A percentile compares a stretch with the other conserved stretches of the same genome.
Conservation (phyloP, 2,113 vertebrate species). For the Prinia subflava region DNA sequence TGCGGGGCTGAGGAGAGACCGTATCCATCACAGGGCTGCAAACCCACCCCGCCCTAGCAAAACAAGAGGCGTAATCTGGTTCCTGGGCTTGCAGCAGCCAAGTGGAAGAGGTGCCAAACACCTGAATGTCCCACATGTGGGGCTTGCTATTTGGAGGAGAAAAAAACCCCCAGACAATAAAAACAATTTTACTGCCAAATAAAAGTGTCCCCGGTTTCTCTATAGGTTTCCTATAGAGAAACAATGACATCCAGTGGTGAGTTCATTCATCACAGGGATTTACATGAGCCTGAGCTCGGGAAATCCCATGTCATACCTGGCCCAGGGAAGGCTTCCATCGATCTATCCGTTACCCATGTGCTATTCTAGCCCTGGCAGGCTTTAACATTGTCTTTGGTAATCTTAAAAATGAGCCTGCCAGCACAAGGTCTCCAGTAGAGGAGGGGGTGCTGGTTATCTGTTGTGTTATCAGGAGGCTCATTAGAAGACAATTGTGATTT, state of each 20-base stretch:
- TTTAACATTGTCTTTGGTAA: not conserved
- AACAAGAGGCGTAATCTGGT: slow-evolving; percentile 18
- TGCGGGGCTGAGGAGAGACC: not conserved
- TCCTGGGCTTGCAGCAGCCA: slow-evolving; percentile 13
- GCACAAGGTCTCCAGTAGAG: not conserved
- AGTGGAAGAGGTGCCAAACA: slow-evolving; percentile 29
- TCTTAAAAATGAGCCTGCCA: not conserved
- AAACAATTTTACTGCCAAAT: slow-evolving; percentile 33
- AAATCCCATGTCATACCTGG: not conserved
- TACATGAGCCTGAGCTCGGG: not conserved
- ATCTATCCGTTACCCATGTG: not conserved
- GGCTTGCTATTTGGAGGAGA: not conserved
- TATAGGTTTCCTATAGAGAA: slow-evolving; percentile 57
- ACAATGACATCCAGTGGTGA: slow-evolving; percentile 76
- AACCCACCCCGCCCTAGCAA: slow-evolving; percentile 32
- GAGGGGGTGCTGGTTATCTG: not conserved
- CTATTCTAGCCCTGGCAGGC: not conserved
- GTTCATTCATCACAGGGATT: slow-evolving; percentile 39
- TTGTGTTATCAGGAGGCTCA: not conserved
- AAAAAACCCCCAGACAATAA: not conserved
- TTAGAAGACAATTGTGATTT: not conserved
- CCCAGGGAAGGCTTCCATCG: not conserved
- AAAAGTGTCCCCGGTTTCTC: not conserved
- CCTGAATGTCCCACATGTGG: slow-evolving; percentile 31
- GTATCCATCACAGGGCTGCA: not conserved